Evolutionary conservation across 2,113 vertebrate genomes (phyloP).

Genomic region (Okapia johnstoni): DNA sequence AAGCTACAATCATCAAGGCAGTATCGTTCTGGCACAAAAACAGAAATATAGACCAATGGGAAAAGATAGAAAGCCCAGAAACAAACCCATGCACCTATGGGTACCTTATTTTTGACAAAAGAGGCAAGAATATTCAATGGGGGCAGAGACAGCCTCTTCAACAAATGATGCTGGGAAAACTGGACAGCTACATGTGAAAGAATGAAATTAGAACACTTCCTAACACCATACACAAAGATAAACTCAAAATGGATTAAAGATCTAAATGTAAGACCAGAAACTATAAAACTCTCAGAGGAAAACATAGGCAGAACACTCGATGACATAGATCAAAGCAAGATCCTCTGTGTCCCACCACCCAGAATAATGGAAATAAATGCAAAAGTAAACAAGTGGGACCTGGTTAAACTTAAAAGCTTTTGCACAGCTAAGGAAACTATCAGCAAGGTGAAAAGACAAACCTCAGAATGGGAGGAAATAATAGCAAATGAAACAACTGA

Average conservation of each 20-base stretch:
- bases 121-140: neutral
- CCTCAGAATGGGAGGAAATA: neutral
- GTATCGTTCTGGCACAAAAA: neutral
- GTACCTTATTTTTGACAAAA: neutral
- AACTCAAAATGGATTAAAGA: neutral
- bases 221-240: neutral
- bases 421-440: neutral
- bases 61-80: neutral
- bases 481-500: neutral
- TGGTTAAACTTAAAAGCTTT: neutral
- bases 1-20: neutral
- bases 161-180: neutral
- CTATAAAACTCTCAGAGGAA: neutral
- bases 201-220: neutral
- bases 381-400: neutral
- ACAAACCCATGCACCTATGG: neutral
- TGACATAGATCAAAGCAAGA: neutral
- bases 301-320: rapidly evolving
- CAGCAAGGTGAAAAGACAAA: neutral
- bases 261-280: neutral
- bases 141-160: neutral
- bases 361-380: neutral
- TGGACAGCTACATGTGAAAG: neutral
- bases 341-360: neutral
- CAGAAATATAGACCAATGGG: neutral